Evolutionary conservation across 1,140 invertebrate species (phyloP), one percentile per base, ranked within the genome.

Genomic region (Drosophila paulistorum): DNA sequence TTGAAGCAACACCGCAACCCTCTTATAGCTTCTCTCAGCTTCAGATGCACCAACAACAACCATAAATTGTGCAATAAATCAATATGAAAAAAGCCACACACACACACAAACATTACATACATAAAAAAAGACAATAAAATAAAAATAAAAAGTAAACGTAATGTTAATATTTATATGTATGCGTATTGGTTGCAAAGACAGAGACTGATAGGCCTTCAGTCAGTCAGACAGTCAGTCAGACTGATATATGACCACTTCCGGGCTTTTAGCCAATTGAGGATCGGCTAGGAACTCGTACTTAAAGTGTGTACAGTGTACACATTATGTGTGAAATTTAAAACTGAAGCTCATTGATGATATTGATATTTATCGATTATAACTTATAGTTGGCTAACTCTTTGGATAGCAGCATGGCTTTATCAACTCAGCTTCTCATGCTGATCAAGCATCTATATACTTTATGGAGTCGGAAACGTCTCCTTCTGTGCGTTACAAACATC

Each of bases 11-110:
- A 82, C 37, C 10, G 3, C 45, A 51, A 23, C 45, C 45, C 45
- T 51, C 45, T 51, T 51, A 23, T 17, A 17, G 14, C 17, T 20
- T 51, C 45, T 11, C 45, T 51, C 45, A 51, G 45, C 64, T 33
- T 67, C 71, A 68, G 65, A 72, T 70, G 48, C 60, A 64, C n/a
- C 26, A 70, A 23, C 42, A 66, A 63, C 77, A 74, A 67, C 71
- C 86, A 75, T 76, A 78, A 81, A 79, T 68, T 78, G 66, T 72
- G 73, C 79, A 86, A 86, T 81, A 85, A 85, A 81, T 79, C 82
- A 85, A 81, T 79, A 81, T 33, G 54, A 51, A 58, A n/a, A 63
- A 39, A 57, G 68, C 17, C 3, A 74, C 45, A n/a, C 48, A 17
- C 48, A 17, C 17, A 33, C 11, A 39, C 23, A 11, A 66, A 66